These are phyloP conservation scores for Volucella bombylans DNA, from an alignment of 2,888 invertebrate genomes.

Conservation along the genomic window DNA sequence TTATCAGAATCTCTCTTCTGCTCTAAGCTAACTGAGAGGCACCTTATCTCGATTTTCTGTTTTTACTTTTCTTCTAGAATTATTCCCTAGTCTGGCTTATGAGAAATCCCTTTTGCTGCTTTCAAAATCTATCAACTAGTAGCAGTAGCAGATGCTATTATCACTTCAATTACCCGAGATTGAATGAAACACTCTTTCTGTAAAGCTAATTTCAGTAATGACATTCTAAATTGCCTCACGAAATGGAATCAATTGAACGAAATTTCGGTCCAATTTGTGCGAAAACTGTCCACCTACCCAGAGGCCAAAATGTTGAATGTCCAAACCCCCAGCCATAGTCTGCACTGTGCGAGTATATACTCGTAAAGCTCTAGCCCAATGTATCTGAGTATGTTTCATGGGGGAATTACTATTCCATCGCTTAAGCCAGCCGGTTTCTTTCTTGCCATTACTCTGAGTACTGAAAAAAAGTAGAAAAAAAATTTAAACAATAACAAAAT, in stretches of 20 bases:
- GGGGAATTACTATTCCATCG: constrained; percentile 40
- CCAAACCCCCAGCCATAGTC: too few species aligned
- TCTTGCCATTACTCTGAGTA: not conserved
- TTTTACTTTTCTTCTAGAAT: not conserved
- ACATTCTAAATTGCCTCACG: constrained; percentile 41
- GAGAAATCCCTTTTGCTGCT: not conserved
- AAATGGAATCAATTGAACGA: constrained; percentile 60
- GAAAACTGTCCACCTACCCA: constrained; percentile 40
- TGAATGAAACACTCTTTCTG: constrained; percentile 25
- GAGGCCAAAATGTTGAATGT: too few species aligned
- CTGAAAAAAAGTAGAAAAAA: not conserved
- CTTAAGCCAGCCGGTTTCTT: constrained; percentile 35
- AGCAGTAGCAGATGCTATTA: constrained; percentile 12
- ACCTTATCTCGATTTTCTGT: too few species aligned
- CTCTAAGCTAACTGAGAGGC: too few species aligned
- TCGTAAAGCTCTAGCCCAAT: too few species aligned
- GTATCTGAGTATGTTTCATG: constrained; percentile 25
- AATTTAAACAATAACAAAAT: constrained; percentile 7
- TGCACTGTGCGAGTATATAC: too few species aligned
- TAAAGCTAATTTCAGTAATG: constrained; percentile 51
- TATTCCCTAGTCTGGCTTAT: not conserved
- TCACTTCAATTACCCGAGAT: constrained; percentile 45
- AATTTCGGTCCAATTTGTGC: constrained; percentile 25
- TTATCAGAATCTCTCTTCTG: not conserved
- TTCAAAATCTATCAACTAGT: constrained; percentile 2